Base-by-base conservation (phyloP, 2,888 invertebrate genomes). In the Anarsia innoxiella region DNA sequence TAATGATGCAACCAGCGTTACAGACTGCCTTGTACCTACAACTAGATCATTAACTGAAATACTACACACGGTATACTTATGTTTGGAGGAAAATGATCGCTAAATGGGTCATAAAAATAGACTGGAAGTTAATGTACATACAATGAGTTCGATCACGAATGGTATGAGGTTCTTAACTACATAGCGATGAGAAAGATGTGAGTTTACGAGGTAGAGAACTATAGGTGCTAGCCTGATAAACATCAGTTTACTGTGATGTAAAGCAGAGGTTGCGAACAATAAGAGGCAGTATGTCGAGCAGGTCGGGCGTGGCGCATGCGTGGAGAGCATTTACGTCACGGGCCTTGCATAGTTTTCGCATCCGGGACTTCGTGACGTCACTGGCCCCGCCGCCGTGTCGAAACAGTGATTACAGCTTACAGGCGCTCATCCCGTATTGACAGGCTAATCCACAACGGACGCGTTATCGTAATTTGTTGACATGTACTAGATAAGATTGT, bases 401-500 rank as follows among this genome's bases (percentile, higher is more conserved):
- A n/a, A n/a, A 29, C 41, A 46, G 44, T 40, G 15, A 35, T n/a
- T n/a, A n/a, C n/a, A n/a, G n/a, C n/a, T 14, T 29, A 28, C 23
- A 10, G 28, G 15, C 25, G 31, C 28, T 35, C 40, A 44, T 47
- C 39, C 37, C 40, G 45, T n/a, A 52, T 50, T 44, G 43, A 35
- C 37, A 37, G 35, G 42, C 36, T 46, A 44, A 49, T 51, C 47
- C 43, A 36, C 36, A 45, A 36, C 31, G 39, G 44, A 38, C 41
- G 36, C 39, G 44, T 45, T 53, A 59, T 56, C 48, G 46, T 58
- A 52, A 59, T 61, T 56, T 59, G 56, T 60, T 58, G 49, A 57
- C 53, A 58, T 49, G 43, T 46, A 41, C 36, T 13, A 2, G 59
- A 63, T 60, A 49, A 62, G 54, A 60, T 59, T 57, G 51, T 19